A percentile compares a stretch with the other conserved stretches of the same genome.
Evolutionary conservation across 2,797 vertebrate genomes (phyloP).

Genomic region (Hipposideros larvatus): DNA sequence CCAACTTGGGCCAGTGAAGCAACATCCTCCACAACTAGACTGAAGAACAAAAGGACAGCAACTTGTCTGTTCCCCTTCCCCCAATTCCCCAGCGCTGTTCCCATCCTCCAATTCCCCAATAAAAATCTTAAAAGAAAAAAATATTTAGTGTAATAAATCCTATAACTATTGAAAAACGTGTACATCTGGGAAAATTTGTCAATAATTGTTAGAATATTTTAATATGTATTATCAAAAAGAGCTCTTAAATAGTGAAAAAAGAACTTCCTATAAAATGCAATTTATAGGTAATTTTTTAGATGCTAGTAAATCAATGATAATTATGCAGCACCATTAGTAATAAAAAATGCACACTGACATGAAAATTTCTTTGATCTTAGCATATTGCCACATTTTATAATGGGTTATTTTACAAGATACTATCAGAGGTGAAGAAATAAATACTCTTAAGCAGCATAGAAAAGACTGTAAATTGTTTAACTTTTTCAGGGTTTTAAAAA

Average conservation of each 20-base stretch:
- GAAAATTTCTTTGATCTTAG: not conserved
- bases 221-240: not conserved
- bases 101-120: too few relatives aligned
- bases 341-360: not conserved
- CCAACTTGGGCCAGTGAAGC: too few relatives aligned
- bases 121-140: too few relatives aligned
- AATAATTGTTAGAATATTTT: not conserved
- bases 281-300: not conserved
- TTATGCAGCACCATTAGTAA: not conserved
- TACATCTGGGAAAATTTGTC: not conserved
- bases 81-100: too few relatives aligned
- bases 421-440: not conserved
- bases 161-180: not conserved
- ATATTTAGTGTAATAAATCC: not conserved
- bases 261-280: not conserved
- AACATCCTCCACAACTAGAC: too few relatives aligned
- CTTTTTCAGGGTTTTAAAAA: not conserved
- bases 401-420: not conserved
- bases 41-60: too few relatives aligned
- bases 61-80: too few relatives aligned
- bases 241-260: not conserved
- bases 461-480: not conserved
- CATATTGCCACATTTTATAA: not conserved
- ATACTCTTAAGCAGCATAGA: not conserved
- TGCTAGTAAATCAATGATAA: not conserved